Evolutionary conservation across 2,888 invertebrate species (phyloP), one percentile per base, ranked within the genome.

Genomic region (Griposia aprilina): DNA sequence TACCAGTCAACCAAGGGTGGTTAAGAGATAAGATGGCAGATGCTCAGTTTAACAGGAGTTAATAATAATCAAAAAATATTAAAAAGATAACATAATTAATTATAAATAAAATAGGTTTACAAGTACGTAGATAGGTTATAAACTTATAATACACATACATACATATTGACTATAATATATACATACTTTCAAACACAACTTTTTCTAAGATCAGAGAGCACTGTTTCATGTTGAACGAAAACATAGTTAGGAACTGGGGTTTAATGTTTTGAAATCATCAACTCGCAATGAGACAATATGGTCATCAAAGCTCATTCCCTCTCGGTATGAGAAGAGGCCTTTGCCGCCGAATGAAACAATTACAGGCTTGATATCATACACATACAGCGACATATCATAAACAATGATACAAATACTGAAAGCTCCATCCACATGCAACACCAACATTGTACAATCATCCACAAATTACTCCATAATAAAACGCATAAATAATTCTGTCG

Each of bases 391-490:
- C 26, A 52, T 17, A 20, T 66, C 15, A 68, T 81, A 75, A 76
- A 78, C 74, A 86, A 84, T 78, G 26, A 75, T 55, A 78, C 36
- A 57, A 62, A 57, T n/a, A 74, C 74, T 76, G 75, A 69, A 84
- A 83, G 36, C 76, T 80, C 67, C 45, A 68, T 76, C 73, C 68
- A 48, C 67, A 76, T 48, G 68, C 65, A 68, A 55, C 57, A 60
- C 74, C 81, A 81, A 80, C 77, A 67, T 59, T 30, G 74, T 82
- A 82, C 73, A 80, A 75, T 82, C 78, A 78, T 80, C 55, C 78
- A 68, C 82, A 88, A 84, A 88, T 84, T 81, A 83, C 80, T 75
- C 50, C n/a, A 74, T 81, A 79, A 82, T 85, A 86, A 82, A 87
- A 85, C 79, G 65, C 82, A 84, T 88, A 81, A 84, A 88, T 88